These are phyloP conservation scores for Zalophus californianus DNA, from an alignment of 2,797 vertebrate genomes.

Conservation along the genomic window DNA sequence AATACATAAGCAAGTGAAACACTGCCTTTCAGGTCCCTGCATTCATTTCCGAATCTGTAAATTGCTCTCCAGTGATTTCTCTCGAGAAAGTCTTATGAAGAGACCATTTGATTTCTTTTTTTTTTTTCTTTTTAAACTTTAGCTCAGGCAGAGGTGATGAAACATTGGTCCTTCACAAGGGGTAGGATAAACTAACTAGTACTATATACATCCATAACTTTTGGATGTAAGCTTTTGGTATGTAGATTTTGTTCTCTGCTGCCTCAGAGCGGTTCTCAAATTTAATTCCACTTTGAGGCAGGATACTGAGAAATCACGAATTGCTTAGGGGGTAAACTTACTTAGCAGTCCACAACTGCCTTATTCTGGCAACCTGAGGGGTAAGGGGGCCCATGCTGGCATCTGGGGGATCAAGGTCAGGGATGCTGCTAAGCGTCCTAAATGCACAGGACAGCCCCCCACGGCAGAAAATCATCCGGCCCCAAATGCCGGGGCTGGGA, in stretches of 20 bases:
- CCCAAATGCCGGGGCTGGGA: background rate
- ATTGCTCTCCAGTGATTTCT: background rate
- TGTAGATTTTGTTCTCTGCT: constrained; percentile 45
- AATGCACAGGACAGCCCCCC: background rate
- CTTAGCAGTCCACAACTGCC: constrained; percentile 59
- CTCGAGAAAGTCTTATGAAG: background rate
- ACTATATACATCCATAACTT: background rate
- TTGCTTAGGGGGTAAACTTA: constrained; percentile 55
- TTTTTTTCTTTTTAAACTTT: constrained; percentile 49
- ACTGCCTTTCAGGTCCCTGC: constrained; percentile 17
- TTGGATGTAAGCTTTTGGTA: background rate
- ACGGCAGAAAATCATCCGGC: background rate
- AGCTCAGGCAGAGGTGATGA: constrained; percentile 12
- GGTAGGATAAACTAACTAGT: background rate
- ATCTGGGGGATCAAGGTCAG: background rate
- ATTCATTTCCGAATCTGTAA: constrained; percentile 53
- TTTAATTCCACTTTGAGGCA: constrained; percentile 51
- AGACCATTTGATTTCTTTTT: constrained; percentile 22
- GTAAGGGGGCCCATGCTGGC: background rate
- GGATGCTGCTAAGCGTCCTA: background rate
- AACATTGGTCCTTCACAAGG: constrained; percentile 39
- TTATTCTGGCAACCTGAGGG: background rate
- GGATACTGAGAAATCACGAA: constrained; percentile 63
- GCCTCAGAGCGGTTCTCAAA: constrained; percentile 17
- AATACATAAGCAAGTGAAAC: constrained; percentile 52